Evolutionary conservation across 2,113 vertebrate genomes (phyloP), one percentile per base, ranked within the genome.

Genomic region (Prionailurus viverrinus): DNA sequence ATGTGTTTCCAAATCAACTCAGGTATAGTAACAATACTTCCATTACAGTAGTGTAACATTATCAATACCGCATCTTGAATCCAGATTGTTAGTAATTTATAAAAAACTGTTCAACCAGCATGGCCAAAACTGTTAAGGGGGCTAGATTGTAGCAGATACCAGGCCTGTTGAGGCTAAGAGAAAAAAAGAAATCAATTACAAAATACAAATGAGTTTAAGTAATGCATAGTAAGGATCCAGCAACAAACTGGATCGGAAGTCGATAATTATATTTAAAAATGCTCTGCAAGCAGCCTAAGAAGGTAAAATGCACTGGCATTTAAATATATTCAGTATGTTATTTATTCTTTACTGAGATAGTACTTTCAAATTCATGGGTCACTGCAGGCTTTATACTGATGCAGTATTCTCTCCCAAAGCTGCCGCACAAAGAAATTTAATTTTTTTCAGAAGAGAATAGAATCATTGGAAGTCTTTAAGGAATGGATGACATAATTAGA

Each of bases 181-280:
- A 5, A 9, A 76, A 53, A 48, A 51, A 58, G 55, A 45, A 13
- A 41, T 48, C 27, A 66, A 15, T 51, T 84, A 19, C 15, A 79
- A 90, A 93, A 79, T 71, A 48, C 5, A 61, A 55, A 13, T 63
- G 48, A 58, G 4, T 45, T 93, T 93, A 65, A 89, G 23, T 63
- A 78, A 21, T n/a, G 21, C 39, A 76, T 53, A 58, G n/a, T 55
- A 48, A 80, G 21, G 13, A 58, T 45, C 45, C 45, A 95, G 36
- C n/a, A 93, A 74, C 18, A 86, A 48, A 80, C 93, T 97, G 80
- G 89, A 85, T 71, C 23, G 80, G 53, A 71, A 89, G 29, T 41
- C 45, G 74, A 51, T 66, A 58, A 86, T 74, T 95, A 93, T 65
- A 16, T 61, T 89, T 61, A 5, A 48, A 81, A 80, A 80, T 97